Evolutionary conservation across 2,888 invertebrate genomes (phyloP), one percentile per base, ranked within the genome.

Genomic region (Imbricaverruca yamaguchii): DNA sequence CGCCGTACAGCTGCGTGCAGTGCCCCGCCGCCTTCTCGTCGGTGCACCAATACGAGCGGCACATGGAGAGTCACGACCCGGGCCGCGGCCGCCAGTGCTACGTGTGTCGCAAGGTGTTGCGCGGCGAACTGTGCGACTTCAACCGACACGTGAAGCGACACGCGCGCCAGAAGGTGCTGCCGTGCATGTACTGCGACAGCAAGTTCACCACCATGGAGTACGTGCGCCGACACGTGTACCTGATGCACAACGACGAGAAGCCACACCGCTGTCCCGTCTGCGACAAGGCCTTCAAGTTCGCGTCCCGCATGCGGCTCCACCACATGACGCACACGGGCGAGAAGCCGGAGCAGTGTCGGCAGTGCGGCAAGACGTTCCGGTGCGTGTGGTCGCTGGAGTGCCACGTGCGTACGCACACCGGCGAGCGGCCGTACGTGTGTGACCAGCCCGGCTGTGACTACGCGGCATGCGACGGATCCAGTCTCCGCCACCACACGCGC

Each of bases 321-420:
- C 69, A 69, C 15, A 69, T 69, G 69, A 69, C 69, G 18, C 69
- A 69, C 69, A 69, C 69, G 39, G 69, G 69, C 15, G 69, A 69
- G 69, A 69, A 69, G 69, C 69, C 69, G 39, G 25, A 39, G 69
- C 39, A 15, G 39, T 69, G 69, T n/a, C 39, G 18, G 18, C 13
- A 18, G 15, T 69, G 69, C 69, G 69, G 18, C 39, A 69, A 69
- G 53, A 53, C 69, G 39, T 69, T 69, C 53, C 69, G 69, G 18
- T 39, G 9, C 15, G 1, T 12, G 53, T 69, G 13, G 7, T 69
- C 69, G 39, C 53, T 69, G 69, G 8, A 15, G 7, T 13, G 15
- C 39, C 69, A 69, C 69, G 69, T 53, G 69, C 69, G 69, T 18
- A 69, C n/a, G 8, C 69, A 69, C 69, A 39, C 39, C 8, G 69